phyloP scores from a whole-genome alignment of 1,140 invertebrate species.

The Zaprionus africanus region DNA sequence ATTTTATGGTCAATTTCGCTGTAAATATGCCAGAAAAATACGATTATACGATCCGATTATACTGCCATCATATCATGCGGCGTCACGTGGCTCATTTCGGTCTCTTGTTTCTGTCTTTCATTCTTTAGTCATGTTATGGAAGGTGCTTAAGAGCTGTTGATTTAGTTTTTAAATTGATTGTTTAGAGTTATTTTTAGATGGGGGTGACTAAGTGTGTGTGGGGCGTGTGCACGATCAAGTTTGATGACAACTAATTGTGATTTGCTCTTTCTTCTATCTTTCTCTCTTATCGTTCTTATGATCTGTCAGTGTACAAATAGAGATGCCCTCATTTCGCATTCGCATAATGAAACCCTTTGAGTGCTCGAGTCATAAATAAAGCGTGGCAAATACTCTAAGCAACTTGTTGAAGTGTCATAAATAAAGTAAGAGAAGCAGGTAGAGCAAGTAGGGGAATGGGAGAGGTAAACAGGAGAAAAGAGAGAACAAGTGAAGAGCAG shows the following conservation, averaged over 20 bases:
- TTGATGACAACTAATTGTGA: too few species aligned
- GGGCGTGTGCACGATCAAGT: neutral
- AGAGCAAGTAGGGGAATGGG: neutral
- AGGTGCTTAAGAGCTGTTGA: neutral
- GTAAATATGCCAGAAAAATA: conserved; percentile 51
- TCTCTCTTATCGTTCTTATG: neutral
- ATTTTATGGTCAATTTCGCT: conserved; percentile 74
- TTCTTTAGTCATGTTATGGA: conserved; percentile 8
- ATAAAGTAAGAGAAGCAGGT: conserved; percentile 46
- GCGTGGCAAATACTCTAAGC: conserved; percentile 78
- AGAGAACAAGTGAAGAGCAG: too few species aligned
- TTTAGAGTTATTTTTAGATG: neutral
- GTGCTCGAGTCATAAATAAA: conserved; percentile 62
- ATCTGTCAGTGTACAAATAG: conserved; percentile 7
- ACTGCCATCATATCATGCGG: conserved; percentile 28
- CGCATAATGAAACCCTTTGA: conserved; percentile 51
- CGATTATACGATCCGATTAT: conserved; percentile 6
- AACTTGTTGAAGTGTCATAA: conserved; percentile 76
- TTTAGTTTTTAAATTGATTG: neutral
- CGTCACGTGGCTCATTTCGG: conserved; percentile 12
- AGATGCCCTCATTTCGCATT: conserved; percentile 64
- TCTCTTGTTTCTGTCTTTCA: conserved; percentile 25
- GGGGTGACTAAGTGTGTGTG: neutral
- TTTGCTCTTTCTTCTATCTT: too few species aligned
- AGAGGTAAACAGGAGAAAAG: neutral